Evolutionary conservation across 2,888 invertebrate genomes (phyloP).

Genomic region (Pollenia labialis): DNA sequence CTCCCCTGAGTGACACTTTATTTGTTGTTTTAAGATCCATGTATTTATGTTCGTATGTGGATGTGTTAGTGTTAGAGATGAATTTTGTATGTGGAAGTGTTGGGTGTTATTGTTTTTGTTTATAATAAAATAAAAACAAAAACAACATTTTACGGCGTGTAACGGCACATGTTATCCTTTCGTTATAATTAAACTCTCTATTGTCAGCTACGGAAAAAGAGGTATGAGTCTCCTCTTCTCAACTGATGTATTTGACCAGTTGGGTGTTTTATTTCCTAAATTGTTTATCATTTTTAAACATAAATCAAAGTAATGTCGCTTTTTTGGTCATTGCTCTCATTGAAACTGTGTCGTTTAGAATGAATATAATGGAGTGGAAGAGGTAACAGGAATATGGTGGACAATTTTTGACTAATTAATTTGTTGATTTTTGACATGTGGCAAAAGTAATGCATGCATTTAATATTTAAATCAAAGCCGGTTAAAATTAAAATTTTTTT

Average conservation of each 20-base stretch:
- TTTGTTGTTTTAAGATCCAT: background rate
- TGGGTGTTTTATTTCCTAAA: slow-evolving; percentile 45
- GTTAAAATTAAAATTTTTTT: background rate
- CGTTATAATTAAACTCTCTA: slow-evolving; percentile 37
- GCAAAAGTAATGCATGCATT: background rate
- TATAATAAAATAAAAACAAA: background rate
- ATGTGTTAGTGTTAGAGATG: background rate
- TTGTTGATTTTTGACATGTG: slow-evolving; percentile 45
- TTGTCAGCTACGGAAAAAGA: background rate
- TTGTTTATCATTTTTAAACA: slow-evolving; percentile 20
- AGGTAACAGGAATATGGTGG: slow-evolving; percentile 8
- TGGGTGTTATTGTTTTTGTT: slow-evolving; percentile 14
- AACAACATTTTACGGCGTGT: slow-evolving; percentile 36
- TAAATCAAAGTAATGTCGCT: slow-evolving; percentile 46
- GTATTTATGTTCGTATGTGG: background rate
- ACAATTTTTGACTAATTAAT: slow-evolving; percentile 35
- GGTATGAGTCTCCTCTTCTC: background rate
- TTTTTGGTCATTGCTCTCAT: background rate
- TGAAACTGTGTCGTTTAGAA: slow-evolving; percentile 21
- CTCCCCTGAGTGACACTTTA: slow-evolving; percentile 12
- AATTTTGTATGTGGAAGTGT: slow-evolving; percentile 8
- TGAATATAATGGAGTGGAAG: background rate
- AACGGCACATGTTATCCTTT: slow-evolving; percentile 65
- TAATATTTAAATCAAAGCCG: background rate
- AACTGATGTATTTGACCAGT: slow-evolving; percentile 55